Evolutionary conservation across 1,140 invertebrate species (phyloP).

Genomic region (Conus betulinus): DNA sequence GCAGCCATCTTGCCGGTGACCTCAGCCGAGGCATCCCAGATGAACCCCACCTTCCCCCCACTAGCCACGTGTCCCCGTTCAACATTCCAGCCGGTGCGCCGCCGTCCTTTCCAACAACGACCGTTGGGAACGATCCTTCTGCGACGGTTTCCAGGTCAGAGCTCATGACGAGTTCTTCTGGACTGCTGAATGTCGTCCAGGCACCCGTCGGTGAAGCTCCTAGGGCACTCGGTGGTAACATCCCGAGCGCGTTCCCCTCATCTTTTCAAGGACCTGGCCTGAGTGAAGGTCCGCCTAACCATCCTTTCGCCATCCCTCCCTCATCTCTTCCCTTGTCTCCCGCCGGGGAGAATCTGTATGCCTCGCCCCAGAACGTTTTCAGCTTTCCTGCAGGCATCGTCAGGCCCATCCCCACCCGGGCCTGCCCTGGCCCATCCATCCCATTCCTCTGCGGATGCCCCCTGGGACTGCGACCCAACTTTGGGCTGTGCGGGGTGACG

Average conservation of each 20-base stretch:
- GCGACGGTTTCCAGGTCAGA: neutral
- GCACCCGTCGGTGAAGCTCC: neutral
- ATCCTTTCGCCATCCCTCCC: neutral
- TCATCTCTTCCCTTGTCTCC: neutral
- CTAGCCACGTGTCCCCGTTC: neutral
- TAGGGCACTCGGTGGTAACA: no score
- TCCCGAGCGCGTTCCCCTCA: neutral
- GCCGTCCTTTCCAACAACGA: neutral
- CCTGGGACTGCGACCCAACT: neutral
- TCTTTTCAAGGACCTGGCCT: neutral
- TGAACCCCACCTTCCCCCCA: neutral
- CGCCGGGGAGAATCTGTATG: neutral
- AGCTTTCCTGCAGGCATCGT: slow-evolving; percentile 1
- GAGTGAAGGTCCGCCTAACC: neutral
- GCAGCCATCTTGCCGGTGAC: neutral
- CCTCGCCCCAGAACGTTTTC: neutral
- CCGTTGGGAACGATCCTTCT: neutral
- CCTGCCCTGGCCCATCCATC: slow-evolving; percentile 28
- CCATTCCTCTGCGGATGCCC: slow-evolving; percentile 17
- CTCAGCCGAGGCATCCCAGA: neutral
- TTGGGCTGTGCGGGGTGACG: neutral
- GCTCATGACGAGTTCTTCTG: neutral
- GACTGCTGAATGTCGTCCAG: neutral
- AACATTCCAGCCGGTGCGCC: neutral
- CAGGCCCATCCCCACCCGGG: neutral